Evolutionary conservation across 2,797 vertebrate species (phyloP).

Genomic region (Coregonus suidteri): DNA sequence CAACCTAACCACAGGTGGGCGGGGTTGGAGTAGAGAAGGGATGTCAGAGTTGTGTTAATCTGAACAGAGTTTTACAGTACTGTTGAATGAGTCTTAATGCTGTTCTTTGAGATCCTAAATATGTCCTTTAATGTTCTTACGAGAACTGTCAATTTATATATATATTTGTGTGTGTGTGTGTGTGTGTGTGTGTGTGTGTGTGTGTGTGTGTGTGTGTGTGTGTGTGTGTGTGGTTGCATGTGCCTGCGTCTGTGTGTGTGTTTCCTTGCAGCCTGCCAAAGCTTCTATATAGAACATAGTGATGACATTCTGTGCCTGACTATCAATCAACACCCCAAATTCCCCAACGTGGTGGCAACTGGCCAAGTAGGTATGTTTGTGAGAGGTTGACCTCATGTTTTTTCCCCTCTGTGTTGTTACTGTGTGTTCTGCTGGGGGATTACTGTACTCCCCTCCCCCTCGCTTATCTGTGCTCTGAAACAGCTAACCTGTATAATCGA

Average conservation of each 20-base stretch:
- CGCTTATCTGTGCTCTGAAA: conserved; percentile 17
- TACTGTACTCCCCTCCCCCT: conserved; percentile 5
- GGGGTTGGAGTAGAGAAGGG: background rate
- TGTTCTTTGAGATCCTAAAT: background rate
- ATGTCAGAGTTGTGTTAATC: background rate
- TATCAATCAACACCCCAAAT: conserved; percentile 98
- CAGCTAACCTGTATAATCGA: conserved; percentile 25
- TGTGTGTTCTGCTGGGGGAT: conserved; percentile 12
- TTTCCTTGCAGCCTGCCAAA: conserved; percentile 87
- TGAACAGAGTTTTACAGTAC: background rate
- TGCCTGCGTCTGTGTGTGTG: conserved; percentile 3
- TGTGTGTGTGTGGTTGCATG: background rate
- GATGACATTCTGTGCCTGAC: conserved; percentile 99
- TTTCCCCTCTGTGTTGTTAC: conserved; percentile 21
- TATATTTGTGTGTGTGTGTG: background rate
- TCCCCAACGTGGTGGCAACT: conserved; percentile 98
- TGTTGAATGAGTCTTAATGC: background rate
- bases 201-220: background rate
- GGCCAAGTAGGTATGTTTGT: conserved; percentile 99
- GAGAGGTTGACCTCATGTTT: conserved; percentile 58
- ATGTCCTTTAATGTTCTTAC: background rate
- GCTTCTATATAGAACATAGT: conserved; percentile 98
- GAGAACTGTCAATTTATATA: background rate
- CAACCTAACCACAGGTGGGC: conserved; percentile 93
- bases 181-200: too few relatives aligned